Evolutionary conservation across 2,113 vertebrate species (phyloP), one percentile per base, ranked within the genome.

Genomic region (Siniperca chuatsi): DNA sequence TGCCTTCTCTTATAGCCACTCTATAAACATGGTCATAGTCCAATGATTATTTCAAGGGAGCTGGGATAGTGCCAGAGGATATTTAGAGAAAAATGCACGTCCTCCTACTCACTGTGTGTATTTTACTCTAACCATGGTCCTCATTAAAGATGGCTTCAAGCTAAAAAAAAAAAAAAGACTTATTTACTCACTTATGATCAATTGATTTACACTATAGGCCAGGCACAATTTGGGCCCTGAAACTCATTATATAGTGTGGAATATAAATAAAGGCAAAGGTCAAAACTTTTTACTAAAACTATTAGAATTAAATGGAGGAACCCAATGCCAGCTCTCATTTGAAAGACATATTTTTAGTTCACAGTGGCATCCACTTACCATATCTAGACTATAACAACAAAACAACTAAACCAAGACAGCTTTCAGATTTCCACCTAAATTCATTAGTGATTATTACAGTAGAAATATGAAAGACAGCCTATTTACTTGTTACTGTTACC

Each of bases 41-140:
- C 87, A 89, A 33, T 90, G 84, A 89, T 90, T 84, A 88, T 84
- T 88, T 82, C 77, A 85, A 75, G 78, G 85, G 80, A 89, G 85
- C 72, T 92, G 90, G 70, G 46, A 77, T 62, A 18, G 29, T 81
- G 85, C 94, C 92, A 91, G 75, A 78, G 82, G 82, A 91, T 91
- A 88, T 89, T 90, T 86, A 83, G 72, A 82, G 71, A 74, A 79
- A 93, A 90, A 84, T 70, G 40, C 87, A 86, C 78, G 82, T 89
- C 85, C 88, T 89, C 77, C 83, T 37, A 72, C 65, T 88, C n/a
- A 6, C 67, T 81, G 61, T 69, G 67, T 78, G 71, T 61, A 29
- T 82, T 74, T n/a, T 61, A 62, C 40, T 75, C 44, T 72, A 62
- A 81, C 76, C 65, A n/a, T 18, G 35, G 40, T 75, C 35, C 79